Evolutionary conservation across 2,113 vertebrate genomes (phyloP).

Genomic region (Mobula birostris): DNA sequence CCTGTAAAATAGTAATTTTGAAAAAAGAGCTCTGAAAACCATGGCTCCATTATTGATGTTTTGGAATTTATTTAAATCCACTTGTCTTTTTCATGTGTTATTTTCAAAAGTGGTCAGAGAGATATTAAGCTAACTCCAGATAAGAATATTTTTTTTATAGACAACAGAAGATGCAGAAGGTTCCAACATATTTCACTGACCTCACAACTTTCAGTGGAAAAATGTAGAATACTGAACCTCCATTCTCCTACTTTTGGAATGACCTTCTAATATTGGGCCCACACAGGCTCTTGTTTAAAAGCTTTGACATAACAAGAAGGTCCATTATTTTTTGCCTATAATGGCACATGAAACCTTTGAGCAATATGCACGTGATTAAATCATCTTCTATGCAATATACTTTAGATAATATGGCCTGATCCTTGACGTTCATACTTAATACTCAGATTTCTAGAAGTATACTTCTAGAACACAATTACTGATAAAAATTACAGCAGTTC

Average conservation of each 20-base stretch:
- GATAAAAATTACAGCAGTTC: not conserved
- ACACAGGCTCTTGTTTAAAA: not conserved
- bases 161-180: not conserved
- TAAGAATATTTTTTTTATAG: not conserved
- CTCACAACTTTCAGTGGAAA: not conserved
- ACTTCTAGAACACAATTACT: not conserved
- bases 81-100: no score
- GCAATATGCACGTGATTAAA: not conserved
- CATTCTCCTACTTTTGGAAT: not conserved
- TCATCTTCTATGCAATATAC: not conserved
- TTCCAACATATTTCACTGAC: not conserved
- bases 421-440: no score
- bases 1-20: not conserved
- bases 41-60: no score
- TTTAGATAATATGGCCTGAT: no score
- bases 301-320: not conserved
- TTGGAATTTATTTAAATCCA: no score
- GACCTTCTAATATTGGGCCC: not conserved
- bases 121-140: no score
- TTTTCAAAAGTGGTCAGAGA: no score
- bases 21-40: not conserved
- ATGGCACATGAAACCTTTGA: not conserved
- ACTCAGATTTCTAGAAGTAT: no score
- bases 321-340: not conserved
- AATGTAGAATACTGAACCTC: not conserved